phyloP scores from a whole-genome alignment of 2,113 vertebrate species.

The Oostethus manadensis region DNA sequence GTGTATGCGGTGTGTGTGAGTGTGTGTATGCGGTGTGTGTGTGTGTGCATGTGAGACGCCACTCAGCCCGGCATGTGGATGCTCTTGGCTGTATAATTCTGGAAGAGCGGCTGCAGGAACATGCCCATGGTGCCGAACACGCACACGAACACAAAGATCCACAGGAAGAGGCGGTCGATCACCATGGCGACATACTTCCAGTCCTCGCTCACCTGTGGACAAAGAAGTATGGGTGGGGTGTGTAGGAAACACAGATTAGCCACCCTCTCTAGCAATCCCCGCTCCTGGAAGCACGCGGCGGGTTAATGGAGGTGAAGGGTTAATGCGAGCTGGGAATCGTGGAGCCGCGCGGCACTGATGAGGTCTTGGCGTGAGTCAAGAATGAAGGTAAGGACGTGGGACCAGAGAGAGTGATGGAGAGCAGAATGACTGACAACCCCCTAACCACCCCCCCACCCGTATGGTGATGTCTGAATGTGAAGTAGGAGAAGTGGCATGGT shows the following conservation, averaged over 20 bases:
- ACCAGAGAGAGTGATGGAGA: conserved; percentile 27
- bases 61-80: conserved; percentile 75
- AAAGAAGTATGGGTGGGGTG: conserved; percentile 3
- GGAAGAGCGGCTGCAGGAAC: conserved; percentile 95
- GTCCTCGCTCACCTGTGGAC: conserved; percentile 88
- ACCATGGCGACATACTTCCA: conserved; percentile 99
- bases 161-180: conserved; percentile 93
- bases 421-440: conserved; percentile 39
- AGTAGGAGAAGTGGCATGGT: conserved; percentile 33
- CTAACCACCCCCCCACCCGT: too few relatives aligned
- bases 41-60: neutral
- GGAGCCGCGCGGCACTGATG: conserved; percentile 65
- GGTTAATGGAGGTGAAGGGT: conserved; percentile 64
- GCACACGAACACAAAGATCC: conserved; percentile 94
- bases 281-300: conserved; percentile 5
- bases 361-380: conserved; percentile 50
- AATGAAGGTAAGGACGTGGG: conserved; percentile 34
- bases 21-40: conserved; percentile 9
- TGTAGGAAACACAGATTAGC: conserved; percentile 1
- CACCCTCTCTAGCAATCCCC: neutral
- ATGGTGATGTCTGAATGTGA: conserved; percentile 36
- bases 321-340: conserved; percentile 66
- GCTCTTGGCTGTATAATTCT: conserved; percentile 84
- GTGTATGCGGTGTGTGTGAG: conserved; percentile 26
- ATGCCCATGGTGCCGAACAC: conserved; percentile 91